Percentiles rank a stretch among this genome's conserved stretches.
Evolutionary conservation across 2,797 vertebrate genomes (phyloP).

Genomic region (Spheniscus humboldti): DNA sequence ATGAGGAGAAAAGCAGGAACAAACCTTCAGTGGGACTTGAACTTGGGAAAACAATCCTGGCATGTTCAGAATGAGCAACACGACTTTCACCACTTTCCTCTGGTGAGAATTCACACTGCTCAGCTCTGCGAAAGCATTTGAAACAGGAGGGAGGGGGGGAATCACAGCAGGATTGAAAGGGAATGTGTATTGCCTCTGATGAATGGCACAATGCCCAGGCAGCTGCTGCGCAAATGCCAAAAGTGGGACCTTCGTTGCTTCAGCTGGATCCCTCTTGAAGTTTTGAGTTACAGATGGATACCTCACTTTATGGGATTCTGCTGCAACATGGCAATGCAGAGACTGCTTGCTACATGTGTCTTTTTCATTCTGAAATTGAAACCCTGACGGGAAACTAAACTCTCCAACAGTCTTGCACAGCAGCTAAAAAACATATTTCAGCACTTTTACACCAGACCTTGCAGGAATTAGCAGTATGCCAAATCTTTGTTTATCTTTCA

Average conservation of each 20-base stretch:
- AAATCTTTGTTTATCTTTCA: neutral
- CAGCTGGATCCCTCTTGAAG: slow-evolving; percentile 30
- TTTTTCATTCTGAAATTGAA: slow-evolving; percentile 55
- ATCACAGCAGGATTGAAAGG: slow-evolving; percentile 19
- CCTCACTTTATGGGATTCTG: slow-evolving; percentile 15
- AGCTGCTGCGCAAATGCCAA: slow-evolving; percentile 11
- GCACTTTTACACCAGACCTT: neutral
- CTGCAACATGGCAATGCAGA: neutral
- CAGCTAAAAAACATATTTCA: neutral
- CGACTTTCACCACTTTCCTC: neutral
- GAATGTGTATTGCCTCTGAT: slow-evolving; percentile 5
- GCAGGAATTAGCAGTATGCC: neutral
- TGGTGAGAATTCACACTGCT: neutral
- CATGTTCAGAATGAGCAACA: neutral
- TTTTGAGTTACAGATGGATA: slow-evolving; percentile 50
- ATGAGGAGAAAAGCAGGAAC: neutral
- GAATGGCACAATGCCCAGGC: slow-evolving; percentile 35
- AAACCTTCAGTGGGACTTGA: neutral
- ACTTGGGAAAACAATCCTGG: neutral
- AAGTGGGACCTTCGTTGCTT: slow-evolving; percentile 28
- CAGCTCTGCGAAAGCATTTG: neutral
- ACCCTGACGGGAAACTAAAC: slow-evolving; percentile 17
- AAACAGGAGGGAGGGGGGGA: slow-evolving; percentile 35
- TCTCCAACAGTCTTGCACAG: neutral
- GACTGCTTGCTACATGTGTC: slow-evolving; percentile 12